These are phyloP conservation scores for Dendroctonus ponderosae DNA, from an alignment of 1,140 invertebrate genomes.

Conservation along the genomic window DNA sequence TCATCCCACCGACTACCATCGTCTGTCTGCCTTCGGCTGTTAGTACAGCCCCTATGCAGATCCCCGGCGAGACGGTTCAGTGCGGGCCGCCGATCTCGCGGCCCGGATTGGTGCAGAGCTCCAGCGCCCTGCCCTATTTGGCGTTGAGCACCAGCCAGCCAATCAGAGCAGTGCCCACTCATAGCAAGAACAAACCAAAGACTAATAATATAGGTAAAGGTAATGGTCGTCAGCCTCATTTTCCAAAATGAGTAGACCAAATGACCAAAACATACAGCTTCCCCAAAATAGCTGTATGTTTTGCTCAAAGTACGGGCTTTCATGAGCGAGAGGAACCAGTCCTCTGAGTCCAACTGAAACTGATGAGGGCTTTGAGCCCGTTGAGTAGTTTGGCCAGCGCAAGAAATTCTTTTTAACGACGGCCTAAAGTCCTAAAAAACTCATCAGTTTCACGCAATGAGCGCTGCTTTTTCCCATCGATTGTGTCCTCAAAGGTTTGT, in stretches of 20 bases:
- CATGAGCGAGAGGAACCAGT: too few relatives aligned
- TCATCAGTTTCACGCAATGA: too few relatives aligned
- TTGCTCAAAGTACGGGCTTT: too few relatives aligned
- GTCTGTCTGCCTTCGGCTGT: slow-evolving; percentile 54
- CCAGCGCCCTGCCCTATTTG: slow-evolving; percentile 55
- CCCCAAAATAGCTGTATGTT: too few relatives aligned
- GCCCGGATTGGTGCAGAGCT: slow-evolving; percentile 49
- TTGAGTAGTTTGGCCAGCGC: not conserved
- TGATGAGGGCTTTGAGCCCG: not conserved
- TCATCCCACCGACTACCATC: slow-evolving; percentile 56
- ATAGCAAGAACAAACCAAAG: slow-evolving; percentile 48
- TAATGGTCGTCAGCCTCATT: slow-evolving; percentile 14
- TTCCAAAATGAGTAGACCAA: too few relatives aligned
- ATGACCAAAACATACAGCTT: too few relatives aligned
- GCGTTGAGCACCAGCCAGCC: slow-evolving; percentile 54
- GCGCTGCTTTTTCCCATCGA: too few relatives aligned
- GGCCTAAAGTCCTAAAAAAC: too few relatives aligned
- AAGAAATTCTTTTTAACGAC: not conserved
- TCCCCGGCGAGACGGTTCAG: slow-evolving; percentile 45
- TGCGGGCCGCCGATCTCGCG: slow-evolving; percentile 39
- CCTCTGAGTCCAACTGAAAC: not conserved
- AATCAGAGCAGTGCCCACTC: slow-evolving; percentile 49
- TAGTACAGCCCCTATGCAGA: slow-evolving; percentile 46
- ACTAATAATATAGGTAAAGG: slow-evolving; percentile 37
- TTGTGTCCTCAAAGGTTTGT: not conserved